Base-by-base conservation (phyloP, 2,797 vertebrate genomes). In the Fratercula arctica region DNA sequence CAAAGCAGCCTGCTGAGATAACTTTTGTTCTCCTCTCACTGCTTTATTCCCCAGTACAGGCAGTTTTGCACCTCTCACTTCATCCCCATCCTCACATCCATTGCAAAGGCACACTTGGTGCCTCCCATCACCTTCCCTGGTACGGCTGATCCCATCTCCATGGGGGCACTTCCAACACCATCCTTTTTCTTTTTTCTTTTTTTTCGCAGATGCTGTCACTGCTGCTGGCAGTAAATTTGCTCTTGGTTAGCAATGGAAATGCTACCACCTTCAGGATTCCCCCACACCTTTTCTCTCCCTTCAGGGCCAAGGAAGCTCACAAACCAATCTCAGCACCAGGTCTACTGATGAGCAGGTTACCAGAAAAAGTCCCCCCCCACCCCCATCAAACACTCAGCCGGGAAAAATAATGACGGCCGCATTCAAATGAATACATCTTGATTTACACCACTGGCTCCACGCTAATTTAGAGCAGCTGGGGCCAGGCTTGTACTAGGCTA, bases 211-310 rank as follows among this genome's bases (percentile, higher is more conserved):
- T 64, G 60, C 31, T 68, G 24, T 51, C 28, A 7, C 31, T 61
- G 85, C 51, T 74, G 60, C 90, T 46, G 29, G 2, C 20, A 39
- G 29, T 16, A 19, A 24, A 29, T 24, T 41, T 63, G 31, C 54
- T 84, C 51, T 19, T 45, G 43, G 57, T 85, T 89, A 91, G 17
- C 51, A 67, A 63, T 90, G 80, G 87, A 86, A 96, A 94, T 80
- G 69, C 59, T 89, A 88, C 94, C 91, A 93, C 83, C 90, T 93
- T 94, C 94, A 96, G 96, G 90, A 87, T 61, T 68, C 25, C 59
- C 35, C 50, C 50, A 85, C 25, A 23, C 15, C 41, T 83, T 63
- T 63, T 53, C 23, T 87, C 33, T 75, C 46, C 50, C 20, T 4
- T 16, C 31, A 37, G 17, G 10, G 24, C 21, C 43, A 46, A 19